Conservation (phyloP, 1,140 invertebrate genomes). For the Ectropis grisescens region DNA sequence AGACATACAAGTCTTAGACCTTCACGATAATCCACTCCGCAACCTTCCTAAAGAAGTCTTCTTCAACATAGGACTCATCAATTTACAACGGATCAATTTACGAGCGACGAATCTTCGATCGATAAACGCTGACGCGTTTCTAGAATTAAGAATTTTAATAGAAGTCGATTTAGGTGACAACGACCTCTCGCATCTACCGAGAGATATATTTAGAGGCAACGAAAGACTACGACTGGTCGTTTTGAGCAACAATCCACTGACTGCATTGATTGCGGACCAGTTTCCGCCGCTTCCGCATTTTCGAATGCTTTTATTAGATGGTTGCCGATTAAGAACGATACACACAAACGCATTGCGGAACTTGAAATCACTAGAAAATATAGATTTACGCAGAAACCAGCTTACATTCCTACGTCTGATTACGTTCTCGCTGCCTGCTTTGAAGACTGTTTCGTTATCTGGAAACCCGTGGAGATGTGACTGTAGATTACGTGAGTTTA, state of each 20-base stretch:
- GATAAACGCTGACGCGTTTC: constrained; percentile 86
- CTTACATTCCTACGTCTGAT: constrained; percentile 59
- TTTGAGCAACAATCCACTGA: constrained; percentile 81
- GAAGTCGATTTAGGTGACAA: constrained; percentile 90
- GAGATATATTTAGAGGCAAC: constrained; percentile 82
- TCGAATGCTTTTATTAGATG: constrained; percentile 80
- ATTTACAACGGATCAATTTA: constrained; percentile 87
- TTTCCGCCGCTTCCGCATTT: constrained; percentile 83
- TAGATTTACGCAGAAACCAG: constrained; percentile 63
- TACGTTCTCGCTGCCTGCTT: constrained; percentile 55
- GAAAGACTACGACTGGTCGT: constrained; percentile 79
- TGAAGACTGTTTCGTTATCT: constrained; percentile 84
- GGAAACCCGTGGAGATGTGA: constrained; percentile 93
- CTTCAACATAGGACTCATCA: constrained; percentile 81
- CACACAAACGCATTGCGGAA: constrained; percentile 75
- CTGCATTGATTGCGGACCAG: constrained; percentile 74
- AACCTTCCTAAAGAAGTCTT: constrained; percentile 85
- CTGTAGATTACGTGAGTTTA: constrained; percentile 84
- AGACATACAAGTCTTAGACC: constrained; percentile 88
- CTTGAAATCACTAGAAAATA: constrained; percentile 57
- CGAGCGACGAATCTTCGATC: constrained; percentile 79
- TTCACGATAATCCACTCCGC: constrained; percentile 84
- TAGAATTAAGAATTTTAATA: constrained; percentile 87
- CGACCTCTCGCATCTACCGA: constrained; percentile 76
- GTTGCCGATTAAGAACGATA: constrained; percentile 80